Evolutionary conservation across 2,888 invertebrate genomes (phyloP).

Genomic region (Heteromurus nitidus): DNA sequence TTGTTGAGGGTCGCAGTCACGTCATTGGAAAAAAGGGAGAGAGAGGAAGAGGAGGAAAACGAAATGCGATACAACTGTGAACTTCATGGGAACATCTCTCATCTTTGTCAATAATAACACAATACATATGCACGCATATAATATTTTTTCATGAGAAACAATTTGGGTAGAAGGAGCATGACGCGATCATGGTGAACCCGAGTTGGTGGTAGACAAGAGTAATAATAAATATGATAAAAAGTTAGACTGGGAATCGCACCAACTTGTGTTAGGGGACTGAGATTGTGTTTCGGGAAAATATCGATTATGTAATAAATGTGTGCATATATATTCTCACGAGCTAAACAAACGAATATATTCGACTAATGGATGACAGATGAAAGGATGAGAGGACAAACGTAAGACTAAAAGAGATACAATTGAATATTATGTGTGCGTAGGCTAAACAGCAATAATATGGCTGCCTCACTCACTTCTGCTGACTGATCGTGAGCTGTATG

Average conservation of each 20-base stretch:
- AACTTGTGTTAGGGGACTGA: not conserved
- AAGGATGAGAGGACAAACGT: too few species aligned
- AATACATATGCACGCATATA: too few species aligned
- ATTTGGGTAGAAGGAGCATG: too few species aligned
- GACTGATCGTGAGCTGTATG: too few species aligned
- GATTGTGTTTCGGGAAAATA: slow-evolving; percentile 6
- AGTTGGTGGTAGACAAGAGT: too few species aligned
- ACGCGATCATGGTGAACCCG: too few species aligned
- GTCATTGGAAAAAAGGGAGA: not conserved
- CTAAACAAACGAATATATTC: slow-evolving; percentile 53
- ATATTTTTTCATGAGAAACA: slow-evolving; percentile 59
- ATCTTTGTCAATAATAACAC: slow-evolving; percentile 53
- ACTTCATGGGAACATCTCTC: slow-evolving; percentile 60
- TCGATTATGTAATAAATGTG: not conserved
- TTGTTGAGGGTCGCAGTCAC: slow-evolving; percentile 26
- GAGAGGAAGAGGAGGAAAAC: not conserved
- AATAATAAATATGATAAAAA: too few species aligned
- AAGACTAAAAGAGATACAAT: not conserved
- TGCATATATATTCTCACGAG: not conserved
- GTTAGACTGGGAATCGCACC: too few species aligned
- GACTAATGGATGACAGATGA: slow-evolving; percentile 61
- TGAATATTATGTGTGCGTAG: not conserved
- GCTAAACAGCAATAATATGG: too few species aligned
- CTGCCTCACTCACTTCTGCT: too few species aligned
- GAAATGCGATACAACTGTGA: not conserved